These are phyloP conservation scores for Origma solitaria DNA, from an alignment of 2,113 vertebrate species.

Conservation along the genomic window DNA sequence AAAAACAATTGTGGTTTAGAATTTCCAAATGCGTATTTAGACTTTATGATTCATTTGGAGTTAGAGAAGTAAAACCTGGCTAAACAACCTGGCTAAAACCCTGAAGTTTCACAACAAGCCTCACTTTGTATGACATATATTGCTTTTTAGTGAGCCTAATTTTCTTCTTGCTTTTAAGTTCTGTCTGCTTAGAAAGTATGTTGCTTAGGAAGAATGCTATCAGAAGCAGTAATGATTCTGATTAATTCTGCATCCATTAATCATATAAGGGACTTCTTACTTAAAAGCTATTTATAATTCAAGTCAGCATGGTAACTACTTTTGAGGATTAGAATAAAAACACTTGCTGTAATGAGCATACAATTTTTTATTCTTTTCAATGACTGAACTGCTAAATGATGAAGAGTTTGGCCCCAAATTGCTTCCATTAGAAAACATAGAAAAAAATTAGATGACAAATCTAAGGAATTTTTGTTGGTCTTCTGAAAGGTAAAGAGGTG, in stretches of 20 bases:
- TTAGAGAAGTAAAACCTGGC: slow-evolving; percentile 39
- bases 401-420: not conserved
- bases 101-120: not conserved
- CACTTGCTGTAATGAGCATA: slow-evolving; percentile 33
- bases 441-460: slow-evolving; percentile 1
- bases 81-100: slow-evolving; percentile 17
- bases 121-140: slow-evolving; percentile 35
- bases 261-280: slow-evolving; percentile 36
- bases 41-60: slow-evolving; percentile 57
- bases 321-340: slow-evolving; percentile 60
- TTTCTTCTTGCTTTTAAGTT: slow-evolving; percentile 47
- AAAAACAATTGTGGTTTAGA: slow-evolving; percentile 59
- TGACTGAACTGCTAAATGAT: slow-evolving; percentile 48
- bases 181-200: not conserved
- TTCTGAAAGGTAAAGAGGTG: slow-evolving; percentile 19
- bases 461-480: slow-evolving; percentile 10
- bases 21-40: slow-evolving; percentile 48
- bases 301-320: slow-evolving; percentile 54
- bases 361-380: slow-evolving; percentile 15
- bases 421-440: too few relatives aligned
- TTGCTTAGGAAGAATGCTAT: slow-evolving; percentile 50
- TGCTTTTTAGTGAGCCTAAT: not conserved
- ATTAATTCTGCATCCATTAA: slow-evolving; percentile 61
- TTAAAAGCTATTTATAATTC: slow-evolving; percentile 65
- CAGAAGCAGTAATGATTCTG: slow-evolving; percentile 51